Base-by-base conservation (phyloP, 2,797 vertebrate species). In the Benthosema pterotum region DNA sequence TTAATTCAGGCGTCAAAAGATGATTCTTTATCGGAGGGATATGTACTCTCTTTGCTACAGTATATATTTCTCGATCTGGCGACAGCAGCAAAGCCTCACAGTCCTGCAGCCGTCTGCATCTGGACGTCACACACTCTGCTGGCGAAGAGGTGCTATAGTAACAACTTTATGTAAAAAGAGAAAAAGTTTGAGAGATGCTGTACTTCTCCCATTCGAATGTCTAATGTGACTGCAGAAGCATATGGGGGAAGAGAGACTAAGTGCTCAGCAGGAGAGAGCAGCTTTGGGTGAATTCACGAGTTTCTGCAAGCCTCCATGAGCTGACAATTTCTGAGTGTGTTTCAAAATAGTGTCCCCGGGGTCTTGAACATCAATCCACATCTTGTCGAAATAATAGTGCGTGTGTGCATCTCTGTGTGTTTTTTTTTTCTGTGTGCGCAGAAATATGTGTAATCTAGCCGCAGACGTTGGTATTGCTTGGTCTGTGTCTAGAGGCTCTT, bases 401-500 rank as follows among this genome's bases (percentile, higher is more conserved):
- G n/a, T 59, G 18, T 47, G 22, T 62, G 50, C 52, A 50, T 62
- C 32, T 43, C 12, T 62, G 49, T 59, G n/a, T 48, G 11, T 46
- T 52, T 56, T 45, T 46, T 46, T 52, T 56, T 45, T 46, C 25
- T 57, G 53, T 54, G 47, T 52, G 63, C 57, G 63, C 57, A 48
- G 51, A 49, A 8, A 17, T 42, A 32, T 52, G 32, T 38, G 59
- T 78, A 60, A 67, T 65, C 60, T n/a, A n/a, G n/a, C 14, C n/a
- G 38, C 17, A 5, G 42, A 47, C 66, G 47, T 2, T 42, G 22
- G 32, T 38, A 38, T 38, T 38, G 32, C 11, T 32, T 75, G 63
- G 52, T 66, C 65, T 51, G 16, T 19, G 56, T 63, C 55, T 60
- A 81, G 52, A 54, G 55, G 38, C 47, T 67, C 67, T 72, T 42